Evolutionary conservation across 2,113 vertebrate species (phyloP).

Genomic region (Thunnus maccoyii): DNA sequence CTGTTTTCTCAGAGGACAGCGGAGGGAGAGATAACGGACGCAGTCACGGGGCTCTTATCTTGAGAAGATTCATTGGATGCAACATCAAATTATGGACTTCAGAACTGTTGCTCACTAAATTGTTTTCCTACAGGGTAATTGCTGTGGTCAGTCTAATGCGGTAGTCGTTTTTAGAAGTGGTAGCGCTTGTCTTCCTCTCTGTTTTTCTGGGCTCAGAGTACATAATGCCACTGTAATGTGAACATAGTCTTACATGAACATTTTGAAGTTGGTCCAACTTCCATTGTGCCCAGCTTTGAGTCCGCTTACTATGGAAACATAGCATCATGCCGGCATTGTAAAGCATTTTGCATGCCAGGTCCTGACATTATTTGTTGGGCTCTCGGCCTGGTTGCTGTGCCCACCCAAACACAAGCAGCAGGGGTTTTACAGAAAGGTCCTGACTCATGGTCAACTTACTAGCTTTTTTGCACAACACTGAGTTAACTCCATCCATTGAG

Average conservation of each 20-base stretch:
- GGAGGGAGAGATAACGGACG: slow-evolving; percentile 35
- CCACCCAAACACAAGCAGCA: too few species aligned
- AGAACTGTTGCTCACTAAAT: neutral
- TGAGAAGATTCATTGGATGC: slow-evolving; percentile 12
- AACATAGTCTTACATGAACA: neutral
- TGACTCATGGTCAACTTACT: too few species aligned
- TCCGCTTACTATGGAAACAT: too few species aligned
- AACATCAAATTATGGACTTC: slow-evolving; percentile 36
- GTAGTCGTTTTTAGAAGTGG: neutral
- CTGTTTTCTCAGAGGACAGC: slow-evolving; percentile 25
- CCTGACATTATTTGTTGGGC: too few species aligned
- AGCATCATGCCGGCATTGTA: too few species aligned
- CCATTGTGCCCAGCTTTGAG: too few species aligned
- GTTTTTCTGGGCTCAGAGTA: neutral
- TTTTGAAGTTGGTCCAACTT: too few species aligned
- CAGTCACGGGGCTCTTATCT: slow-evolving; percentile 25
- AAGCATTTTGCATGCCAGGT: too few species aligned
- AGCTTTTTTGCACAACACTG: too few species aligned
- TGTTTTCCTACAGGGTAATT: slow-evolving; percentile 11
- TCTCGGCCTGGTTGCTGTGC: too few species aligned
- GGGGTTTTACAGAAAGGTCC: too few species aligned
- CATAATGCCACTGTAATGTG: neutral
- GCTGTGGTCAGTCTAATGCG: neutral
- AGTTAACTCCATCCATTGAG: too few species aligned
- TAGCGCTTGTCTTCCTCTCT: fast-evolving